Evolutionary conservation across 1,140 invertebrate genomes (phyloP).

Genomic region (Diuraphis noxia): DNA sequence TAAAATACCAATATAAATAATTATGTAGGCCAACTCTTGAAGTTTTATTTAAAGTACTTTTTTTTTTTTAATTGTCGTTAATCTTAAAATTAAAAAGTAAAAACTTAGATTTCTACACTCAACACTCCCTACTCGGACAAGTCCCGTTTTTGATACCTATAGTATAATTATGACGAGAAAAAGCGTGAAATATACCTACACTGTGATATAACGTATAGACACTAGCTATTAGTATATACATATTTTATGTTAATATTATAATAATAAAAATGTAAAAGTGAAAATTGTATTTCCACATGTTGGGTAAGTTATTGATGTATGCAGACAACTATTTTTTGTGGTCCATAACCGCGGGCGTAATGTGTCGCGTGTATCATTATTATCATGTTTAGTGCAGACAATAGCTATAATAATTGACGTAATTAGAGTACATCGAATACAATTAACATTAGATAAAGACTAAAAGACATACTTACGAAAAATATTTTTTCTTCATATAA

Average conservation of each 20-base stretch:
- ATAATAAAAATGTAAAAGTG: neutral
- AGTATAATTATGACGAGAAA: neutral
- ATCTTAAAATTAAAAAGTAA: neutral
- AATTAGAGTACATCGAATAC: neutral
- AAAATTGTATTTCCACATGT: neutral
- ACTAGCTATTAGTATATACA: neutral
- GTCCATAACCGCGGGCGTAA: neutral
- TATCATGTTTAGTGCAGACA: neutral
- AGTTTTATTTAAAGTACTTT: neutral
- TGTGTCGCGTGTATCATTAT: neutral
- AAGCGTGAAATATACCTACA: neutral
- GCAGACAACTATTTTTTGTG: neutral
- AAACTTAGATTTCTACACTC: neutral
- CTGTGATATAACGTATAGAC: neutral
- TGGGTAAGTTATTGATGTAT: neutral
- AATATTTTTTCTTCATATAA: neutral
- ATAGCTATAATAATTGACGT: neutral
- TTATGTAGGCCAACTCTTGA: neutral
- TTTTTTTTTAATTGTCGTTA: neutral
- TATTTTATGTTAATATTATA: neutral
- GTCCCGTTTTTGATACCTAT: neutral
- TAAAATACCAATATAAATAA: neutral
- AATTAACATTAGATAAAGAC: neutral
- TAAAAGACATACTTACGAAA: neutral
- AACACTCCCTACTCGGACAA: neutral